Percentiles rank a stretch among this genome's conserved stretches.
phyloP scores from a whole-genome alignment of 2,888 invertebrate genomes.

The Zaprionus bogoriensis region DNA sequence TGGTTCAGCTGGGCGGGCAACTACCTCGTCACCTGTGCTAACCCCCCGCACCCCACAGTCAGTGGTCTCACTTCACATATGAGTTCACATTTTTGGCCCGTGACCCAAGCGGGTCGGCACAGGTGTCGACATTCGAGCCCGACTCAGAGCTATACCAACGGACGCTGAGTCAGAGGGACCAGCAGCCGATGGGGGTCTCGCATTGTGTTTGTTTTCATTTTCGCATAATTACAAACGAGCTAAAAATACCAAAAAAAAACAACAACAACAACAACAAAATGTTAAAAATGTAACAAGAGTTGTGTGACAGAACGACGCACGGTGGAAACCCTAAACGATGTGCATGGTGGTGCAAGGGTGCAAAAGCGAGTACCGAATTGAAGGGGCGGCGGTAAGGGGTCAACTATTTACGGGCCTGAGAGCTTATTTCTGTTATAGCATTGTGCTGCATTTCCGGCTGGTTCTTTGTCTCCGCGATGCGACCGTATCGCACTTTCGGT shows the following conservation, averaged over 20 bases:
- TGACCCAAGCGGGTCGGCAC: constrained; percentile 66
- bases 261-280: constrained; percentile 14
- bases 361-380: constrained; percentile 9
- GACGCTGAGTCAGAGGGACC: constrained; percentile 51
- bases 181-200: constrained; percentile 17
- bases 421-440: constrained; percentile 18
- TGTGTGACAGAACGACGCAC: constrained; percentile 61
- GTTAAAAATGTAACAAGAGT: constrained; percentile 65
- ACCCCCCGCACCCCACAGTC: constrained; percentile 4
- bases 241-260: constrained; percentile 28
- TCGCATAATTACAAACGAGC: constrained; percentile 73
- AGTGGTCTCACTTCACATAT: constrained; percentile 66
- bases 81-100: constrained; percentile 76
- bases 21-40: constrained; percentile 1
- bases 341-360: constrained; percentile 3
- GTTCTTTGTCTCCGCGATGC: constrained; percentile 51
- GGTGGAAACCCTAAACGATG: constrained; percentile 49
- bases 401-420: constrained; percentile 23
- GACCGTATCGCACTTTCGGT: constrained; percentile 17
- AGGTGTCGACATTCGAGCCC: constrained; percentile 66
- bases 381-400: not conserved
- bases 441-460: constrained; percentile 64
- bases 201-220: constrained; percentile 66
- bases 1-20: constrained; percentile 43
- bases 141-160: constrained; percentile 32